Base-by-base conservation (phyloP, 2,888 invertebrate genomes). In the Ennomos quercinarius region DNA sequence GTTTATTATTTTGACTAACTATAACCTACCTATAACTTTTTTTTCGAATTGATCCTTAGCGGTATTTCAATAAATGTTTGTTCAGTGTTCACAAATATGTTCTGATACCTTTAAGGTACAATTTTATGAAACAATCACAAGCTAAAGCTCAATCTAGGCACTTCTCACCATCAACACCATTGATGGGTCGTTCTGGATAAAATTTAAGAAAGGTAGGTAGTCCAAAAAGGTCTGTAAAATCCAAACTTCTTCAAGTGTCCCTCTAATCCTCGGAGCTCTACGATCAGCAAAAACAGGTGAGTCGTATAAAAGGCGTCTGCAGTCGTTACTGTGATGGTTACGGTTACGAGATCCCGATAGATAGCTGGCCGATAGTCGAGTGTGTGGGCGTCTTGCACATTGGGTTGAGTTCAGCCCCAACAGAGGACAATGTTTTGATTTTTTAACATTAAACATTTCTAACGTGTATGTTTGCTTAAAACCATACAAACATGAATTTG, bases 231-330 rank as follows among this genome's bases (percentile, higher is more conserved):
- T 35, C 17, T 36, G 17, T 50, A 46, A 51, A 57, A 44, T 37
- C 39, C 44, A 41, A 40, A 53, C 11, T 60, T 43, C 41, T 55
- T 47, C 40, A 54, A 52, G 43, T 39, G 45, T 34, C 40, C 52
- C 59, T 43, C 35, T 56, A 61, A 61, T 56, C 55, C 60, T 55
- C 51, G 37, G 40, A 51, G 60, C 54, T 27, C 27, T 50, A 43
- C 51, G 54, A 50, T 59, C 51, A 61, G 60, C 60, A 34, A 54
- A 59, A 59, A 54, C 59, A 61, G 60, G 60, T 61, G 60, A 61
- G 55, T 52, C 53, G 54, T 59, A 52, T 46, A 52, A 40, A 45
- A 34, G 49, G 11, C 55, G 51, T 53, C 57, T 48, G 46, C 47
- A 58, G 52, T 49, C 60, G 60, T 61, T 56, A 55, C 46, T 4